phyloP scores from a whole-genome alignment of 1,140 invertebrate genomes.

The Pseudomyrmex sp. region DNA sequence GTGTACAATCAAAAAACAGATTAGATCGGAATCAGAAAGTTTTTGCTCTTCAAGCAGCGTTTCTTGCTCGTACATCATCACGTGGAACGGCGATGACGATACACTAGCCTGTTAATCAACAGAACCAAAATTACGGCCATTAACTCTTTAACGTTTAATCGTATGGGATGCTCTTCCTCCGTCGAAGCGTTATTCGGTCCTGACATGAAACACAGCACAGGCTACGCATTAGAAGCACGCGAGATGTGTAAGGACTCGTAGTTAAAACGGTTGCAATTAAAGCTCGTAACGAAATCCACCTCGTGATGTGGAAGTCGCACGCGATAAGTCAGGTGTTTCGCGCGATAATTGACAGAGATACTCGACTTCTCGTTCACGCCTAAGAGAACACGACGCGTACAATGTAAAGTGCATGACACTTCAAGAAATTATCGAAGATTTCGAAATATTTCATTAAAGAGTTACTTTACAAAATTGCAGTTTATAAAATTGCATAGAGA shows the following conservation, averaged over 20 bases:
- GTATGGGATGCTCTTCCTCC: slow-evolving; percentile 44
- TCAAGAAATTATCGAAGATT: not conserved
- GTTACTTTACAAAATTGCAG: not conserved
- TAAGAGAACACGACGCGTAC: slow-evolving; percentile 7
- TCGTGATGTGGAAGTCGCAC: slow-evolving; percentile 55
- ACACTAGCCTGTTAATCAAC: slow-evolving; percentile 56
- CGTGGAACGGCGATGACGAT: slow-evolving; percentile 35
- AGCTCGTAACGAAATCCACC: slow-evolving; percentile 48
- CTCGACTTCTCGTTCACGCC: slow-evolving; percentile 19
- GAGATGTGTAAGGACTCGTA: slow-evolving; percentile 63
- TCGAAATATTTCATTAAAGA: not conserved
- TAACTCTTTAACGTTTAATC: slow-evolving; percentile 68
- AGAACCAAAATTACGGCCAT: slow-evolving; percentile 66
- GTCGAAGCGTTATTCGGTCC: slow-evolving; percentile 57
- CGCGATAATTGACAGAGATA: slow-evolving; percentile 33
- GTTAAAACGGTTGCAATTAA: slow-evolving; percentile 72
- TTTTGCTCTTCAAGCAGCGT: not conserved
- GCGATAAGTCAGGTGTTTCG: slow-evolving; percentile 41
- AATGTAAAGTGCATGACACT: not conserved
- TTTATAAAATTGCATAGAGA: not conserved
- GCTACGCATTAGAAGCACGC: slow-evolving; percentile 67
- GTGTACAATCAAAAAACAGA: not conserved
- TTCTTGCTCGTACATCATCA: slow-evolving; percentile 25
- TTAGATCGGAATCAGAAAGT: not conserved
- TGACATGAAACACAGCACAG: slow-evolving; percentile 57